Conservation (phyloP, 2,113 vertebrate genomes). For the Abramis brama region DNA sequence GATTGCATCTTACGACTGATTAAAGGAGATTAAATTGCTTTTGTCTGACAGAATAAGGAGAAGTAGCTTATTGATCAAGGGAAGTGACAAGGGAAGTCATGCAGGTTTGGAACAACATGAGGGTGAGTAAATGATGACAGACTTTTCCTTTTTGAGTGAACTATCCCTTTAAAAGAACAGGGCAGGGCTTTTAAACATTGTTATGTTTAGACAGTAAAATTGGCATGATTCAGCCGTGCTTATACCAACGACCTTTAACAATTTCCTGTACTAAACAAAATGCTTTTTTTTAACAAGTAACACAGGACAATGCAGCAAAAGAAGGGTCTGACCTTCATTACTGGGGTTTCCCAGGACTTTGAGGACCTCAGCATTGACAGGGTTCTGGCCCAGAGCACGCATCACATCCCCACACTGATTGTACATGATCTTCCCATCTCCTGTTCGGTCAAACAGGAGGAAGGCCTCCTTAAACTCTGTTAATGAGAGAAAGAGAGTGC, state of each 20-base stretch:
- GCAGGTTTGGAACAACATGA: neutral
- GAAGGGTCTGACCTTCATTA: slow-evolving; percentile 82
- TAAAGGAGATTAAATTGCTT: neutral
- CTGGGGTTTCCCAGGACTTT: slow-evolving; percentile 96
- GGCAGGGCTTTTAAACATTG: neutral
- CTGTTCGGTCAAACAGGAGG: slow-evolving; percentile 90
- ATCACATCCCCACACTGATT: slow-evolving; percentile 93
- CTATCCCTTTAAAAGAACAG: neutral
- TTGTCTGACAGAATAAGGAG: neutral
- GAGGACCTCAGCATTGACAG: slow-evolving; percentile 92
- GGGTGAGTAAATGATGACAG: neutral
- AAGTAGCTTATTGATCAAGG: slow-evolving; percentile 1
- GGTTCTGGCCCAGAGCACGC: slow-evolving; percentile 94
- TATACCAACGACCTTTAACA: neutral
- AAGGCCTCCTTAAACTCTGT: slow-evolving; percentile 95
- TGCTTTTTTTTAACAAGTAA: neutral
- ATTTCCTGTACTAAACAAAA: neutral
- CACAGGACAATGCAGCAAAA: neutral
- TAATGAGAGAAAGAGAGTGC: slow-evolving; percentile 34
- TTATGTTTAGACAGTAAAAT: no score
- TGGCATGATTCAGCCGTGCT: no score
- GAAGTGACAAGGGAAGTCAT: neutral
- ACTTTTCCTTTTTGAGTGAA: neutral
- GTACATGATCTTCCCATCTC: slow-evolving; percentile 90
- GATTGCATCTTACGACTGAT: slow-evolving; percentile 22